These are phyloP conservation scores for Macrocentrus cingulum DNA, from an alignment of 1,140 invertebrate genomes.

Conservation along the genomic window DNA sequence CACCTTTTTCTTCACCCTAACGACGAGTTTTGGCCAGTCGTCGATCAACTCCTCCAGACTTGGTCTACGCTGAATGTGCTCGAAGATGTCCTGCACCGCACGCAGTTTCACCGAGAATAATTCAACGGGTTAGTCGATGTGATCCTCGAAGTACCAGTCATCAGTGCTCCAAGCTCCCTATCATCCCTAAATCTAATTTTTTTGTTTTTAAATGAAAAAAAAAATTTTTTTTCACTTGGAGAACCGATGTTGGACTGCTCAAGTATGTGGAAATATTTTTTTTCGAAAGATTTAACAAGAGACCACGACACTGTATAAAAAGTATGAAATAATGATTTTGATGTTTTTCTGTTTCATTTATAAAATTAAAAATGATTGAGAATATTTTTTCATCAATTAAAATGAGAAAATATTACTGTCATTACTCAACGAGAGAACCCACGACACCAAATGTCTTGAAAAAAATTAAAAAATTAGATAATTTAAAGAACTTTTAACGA, in stretches of 20 bases:
- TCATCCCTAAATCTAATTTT: not conserved
- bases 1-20: conserved; percentile 66
- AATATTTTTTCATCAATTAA: no score
- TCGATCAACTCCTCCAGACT: conserved; percentile 65
- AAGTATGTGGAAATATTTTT: not conserved
- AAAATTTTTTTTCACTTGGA: not conserved
- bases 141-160: conserved; percentile 26
- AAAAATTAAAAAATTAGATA: no score
- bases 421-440: no score
- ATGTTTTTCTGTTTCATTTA: no score
- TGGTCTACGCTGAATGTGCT: conserved; percentile 66
- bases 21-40: conserved; percentile 66
- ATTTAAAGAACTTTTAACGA: no score
- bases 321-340: not conserved
- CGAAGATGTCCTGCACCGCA: conserved; percentile 63
- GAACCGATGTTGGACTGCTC: conserved; percentile 7
- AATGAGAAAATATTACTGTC: no score
- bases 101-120: not conserved
- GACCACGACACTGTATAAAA: not conserved
- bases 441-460: no score
- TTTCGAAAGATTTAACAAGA: no score
- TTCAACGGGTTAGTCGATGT: conserved; percentile 11
- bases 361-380: no score
- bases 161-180: not conserved
- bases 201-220: not conserved